Percentiles rank a stretch among this genome's conserved stretches.
These are phyloP conservation scores for Struthio camelus DNA, from an alignment of 2,113 vertebrate species.

Conservation along the genomic window DNA sequence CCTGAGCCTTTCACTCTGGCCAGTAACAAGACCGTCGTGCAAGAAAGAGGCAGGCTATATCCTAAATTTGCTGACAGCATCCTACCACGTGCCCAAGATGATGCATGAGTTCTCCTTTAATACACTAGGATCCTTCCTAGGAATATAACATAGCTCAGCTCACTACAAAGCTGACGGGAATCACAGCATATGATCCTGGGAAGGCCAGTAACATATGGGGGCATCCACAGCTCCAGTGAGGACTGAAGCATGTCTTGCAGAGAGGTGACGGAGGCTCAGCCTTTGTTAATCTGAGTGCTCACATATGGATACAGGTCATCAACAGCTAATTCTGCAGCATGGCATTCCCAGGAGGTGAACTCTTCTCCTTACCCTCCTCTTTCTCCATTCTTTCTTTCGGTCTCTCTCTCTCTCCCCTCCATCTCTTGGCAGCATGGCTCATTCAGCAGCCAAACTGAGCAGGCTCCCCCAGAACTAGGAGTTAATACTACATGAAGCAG, in stretches of 20 bases:
- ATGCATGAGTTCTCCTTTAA: constrained; percentile 3
- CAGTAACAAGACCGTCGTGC: not conserved
- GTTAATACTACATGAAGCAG: not conserved
- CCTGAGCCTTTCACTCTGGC: not conserved
- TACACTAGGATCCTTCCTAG: not conserved
- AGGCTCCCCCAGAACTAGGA: not conserved
- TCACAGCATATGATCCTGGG: fast-evolving
- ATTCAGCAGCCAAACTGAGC: constrained; percentile 23
- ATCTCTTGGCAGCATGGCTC: not conserved
- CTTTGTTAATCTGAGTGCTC: not conserved
- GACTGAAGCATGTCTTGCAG: not conserved
- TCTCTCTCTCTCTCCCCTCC: not conserved
- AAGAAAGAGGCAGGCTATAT: not conserved
- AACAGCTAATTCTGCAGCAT: constrained; percentile 2
- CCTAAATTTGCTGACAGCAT: not conserved
- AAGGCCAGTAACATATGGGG: not conserved
- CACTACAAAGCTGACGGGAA: not conserved
- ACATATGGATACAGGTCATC: not conserved
- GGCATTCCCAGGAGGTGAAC: not conserved
- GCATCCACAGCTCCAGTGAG: not conserved
- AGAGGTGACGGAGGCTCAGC: not conserved
- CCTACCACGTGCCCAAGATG: not conserved
- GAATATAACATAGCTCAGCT: fast-evolving
- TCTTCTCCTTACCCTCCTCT: not conserved
- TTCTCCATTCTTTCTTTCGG: not conserved